These are phyloP conservation scores for Montipora foliosa DNA, from an alignment of 64 coral and sea anemone species.

Conservation along the genomic window DNA sequence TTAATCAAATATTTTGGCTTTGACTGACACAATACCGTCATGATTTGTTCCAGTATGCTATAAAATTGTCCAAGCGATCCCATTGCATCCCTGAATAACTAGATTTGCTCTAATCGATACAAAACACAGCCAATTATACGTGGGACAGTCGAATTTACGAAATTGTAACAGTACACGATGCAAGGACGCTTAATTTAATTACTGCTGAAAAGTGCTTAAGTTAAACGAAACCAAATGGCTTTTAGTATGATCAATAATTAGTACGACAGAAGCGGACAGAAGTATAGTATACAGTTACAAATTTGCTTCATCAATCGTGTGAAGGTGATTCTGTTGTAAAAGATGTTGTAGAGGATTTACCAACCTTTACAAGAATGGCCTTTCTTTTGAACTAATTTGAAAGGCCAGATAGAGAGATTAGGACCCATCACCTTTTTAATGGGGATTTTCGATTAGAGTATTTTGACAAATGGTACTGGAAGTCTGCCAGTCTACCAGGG, in stretches of 20 bases:
- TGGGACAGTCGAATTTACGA: not conserved
- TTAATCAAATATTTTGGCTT: not conserved
- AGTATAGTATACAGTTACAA: not conserved
- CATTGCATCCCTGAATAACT: not conserved
- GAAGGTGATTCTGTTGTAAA: too few species aligned
- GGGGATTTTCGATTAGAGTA: too few species aligned
- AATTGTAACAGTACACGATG: not conserved
- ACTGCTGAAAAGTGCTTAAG: not conserved
- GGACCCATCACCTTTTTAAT: too few species aligned
- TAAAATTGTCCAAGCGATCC: not conserved
- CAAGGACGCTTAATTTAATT: not conserved
- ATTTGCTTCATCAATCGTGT: not conserved
- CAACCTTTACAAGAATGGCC: too few species aligned
- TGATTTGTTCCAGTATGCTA: not conserved
- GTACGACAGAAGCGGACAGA: not conserved
- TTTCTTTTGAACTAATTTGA: too few species aligned
- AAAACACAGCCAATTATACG: not conserved
- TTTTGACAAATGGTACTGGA: too few species aligned
- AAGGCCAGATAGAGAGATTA: too few species aligned
- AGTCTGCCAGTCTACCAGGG: too few species aligned
- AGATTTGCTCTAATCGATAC: not conserved
- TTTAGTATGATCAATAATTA: not conserved
- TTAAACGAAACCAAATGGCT: not conserved
- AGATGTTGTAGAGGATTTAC: too few species aligned
- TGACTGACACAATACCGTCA: slow-evolving; percentile 8